A percentile compares a stretch with the other conserved stretches of the same genome.
phyloP scores from a whole-genome alignment of 2,888 invertebrate species.

The Synanthedon vespiformis region DNA sequence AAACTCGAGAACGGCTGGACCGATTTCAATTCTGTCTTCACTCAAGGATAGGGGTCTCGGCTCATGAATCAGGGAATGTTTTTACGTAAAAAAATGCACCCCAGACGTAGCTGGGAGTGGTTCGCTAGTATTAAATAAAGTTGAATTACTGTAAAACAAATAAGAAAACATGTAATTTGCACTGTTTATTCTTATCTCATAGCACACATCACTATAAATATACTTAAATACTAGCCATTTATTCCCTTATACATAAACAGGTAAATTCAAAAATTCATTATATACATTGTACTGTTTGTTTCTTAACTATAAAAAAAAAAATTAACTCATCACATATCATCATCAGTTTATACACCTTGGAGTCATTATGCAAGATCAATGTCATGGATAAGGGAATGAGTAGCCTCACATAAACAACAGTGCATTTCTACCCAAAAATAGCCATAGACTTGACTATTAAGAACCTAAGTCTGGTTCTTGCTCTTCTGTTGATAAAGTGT shows the following conservation, averaged over 20 bases:
- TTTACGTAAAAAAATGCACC: no score
- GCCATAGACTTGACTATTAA: slow-evolving; percentile 46
- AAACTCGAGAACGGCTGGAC: no score
- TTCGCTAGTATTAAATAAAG: no score
- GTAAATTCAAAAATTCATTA: slow-evolving; percentile 24
- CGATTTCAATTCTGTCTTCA: no score
- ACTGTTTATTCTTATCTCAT: slow-evolving; percentile 44
- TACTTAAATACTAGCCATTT: slow-evolving; percentile 8
- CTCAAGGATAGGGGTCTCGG: no score
- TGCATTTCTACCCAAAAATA: slow-evolving; percentile 24
- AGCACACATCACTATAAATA: slow-evolving; percentile 11
- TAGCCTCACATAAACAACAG: neutral
- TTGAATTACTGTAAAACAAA: no score
- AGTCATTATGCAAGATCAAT: slow-evolving; percentile 4
- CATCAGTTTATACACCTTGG: neutral
- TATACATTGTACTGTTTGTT: slow-evolving; percentile 50
- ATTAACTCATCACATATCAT: neutral
- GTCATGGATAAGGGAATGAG: slow-evolving; percentile 34
- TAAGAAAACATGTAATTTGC: slow-evolving; percentile 20
- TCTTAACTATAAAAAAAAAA: slow-evolving; percentile 11
- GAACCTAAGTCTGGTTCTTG: slow-evolving; percentile 54
- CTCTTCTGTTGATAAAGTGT: slow-evolving; percentile 52
- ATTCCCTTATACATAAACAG: slow-evolving; percentile 39
- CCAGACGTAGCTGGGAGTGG: no score
- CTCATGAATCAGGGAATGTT: no score